Conservation (phyloP, 2,113 vertebrate genomes). For the Cheilinus undulatus region DNA sequence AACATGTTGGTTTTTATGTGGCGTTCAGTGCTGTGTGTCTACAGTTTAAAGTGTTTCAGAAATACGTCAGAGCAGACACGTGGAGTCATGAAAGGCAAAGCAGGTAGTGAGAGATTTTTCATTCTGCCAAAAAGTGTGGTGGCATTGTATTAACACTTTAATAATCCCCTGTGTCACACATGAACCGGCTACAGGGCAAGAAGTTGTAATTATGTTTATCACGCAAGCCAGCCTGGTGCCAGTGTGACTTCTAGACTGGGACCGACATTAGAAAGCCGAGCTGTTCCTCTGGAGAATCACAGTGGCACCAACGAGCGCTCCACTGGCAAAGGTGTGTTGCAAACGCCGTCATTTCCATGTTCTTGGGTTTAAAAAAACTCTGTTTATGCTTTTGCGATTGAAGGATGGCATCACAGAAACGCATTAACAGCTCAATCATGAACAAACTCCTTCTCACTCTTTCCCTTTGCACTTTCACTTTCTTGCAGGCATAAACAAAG, state of each 20-base stretch:
- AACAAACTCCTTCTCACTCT: conserved; percentile 66
- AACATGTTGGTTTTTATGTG: conserved; percentile 39
- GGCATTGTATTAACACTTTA: conserved; percentile 65
- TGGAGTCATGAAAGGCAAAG: conserved; percentile 58
- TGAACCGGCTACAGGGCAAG: conserved; percentile 53
- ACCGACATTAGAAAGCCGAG: conserved; percentile 57
- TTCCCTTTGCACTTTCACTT: conserved; percentile 66
- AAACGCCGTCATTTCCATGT: conserved; percentile 68
- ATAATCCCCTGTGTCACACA: conserved; percentile 60
- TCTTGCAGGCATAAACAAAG: conserved; percentile 56
- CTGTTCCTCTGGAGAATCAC: conserved; percentile 56
- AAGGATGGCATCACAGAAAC: conserved; percentile 73
- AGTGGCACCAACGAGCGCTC: conserved; percentile 58
- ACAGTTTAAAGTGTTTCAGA: conserved; percentile 66
- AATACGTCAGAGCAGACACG: conserved; percentile 58
- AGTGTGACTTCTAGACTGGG: conserved; percentile 66
- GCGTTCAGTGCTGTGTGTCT: conserved; percentile 56
- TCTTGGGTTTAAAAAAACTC: conserved; percentile 50
- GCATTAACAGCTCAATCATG: conserved; percentile 68
- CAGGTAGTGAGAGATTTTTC: conserved; percentile 58
- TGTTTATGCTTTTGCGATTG: conserved; percentile 66
- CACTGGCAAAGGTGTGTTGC: conserved; percentile 57
- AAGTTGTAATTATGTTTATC: conserved; percentile 68
- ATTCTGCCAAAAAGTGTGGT: conserved; percentile 61
- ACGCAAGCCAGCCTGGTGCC: conserved; percentile 64